Base-by-base conservation (phyloP, 2,888 invertebrate genomes). In the Parapristionchus giblindavisi region DNA sequence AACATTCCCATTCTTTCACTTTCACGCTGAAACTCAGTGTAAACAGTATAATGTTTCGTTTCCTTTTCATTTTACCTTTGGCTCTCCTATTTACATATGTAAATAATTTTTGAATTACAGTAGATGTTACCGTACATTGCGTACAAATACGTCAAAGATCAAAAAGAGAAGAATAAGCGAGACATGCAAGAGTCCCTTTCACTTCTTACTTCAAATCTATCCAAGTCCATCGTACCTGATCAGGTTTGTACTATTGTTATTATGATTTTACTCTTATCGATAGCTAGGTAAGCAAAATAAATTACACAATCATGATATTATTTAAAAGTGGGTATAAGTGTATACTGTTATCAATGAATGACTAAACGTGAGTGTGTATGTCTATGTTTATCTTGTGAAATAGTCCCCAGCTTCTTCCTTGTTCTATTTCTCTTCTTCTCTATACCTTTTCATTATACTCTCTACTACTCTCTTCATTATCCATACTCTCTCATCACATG, bases 111-210 rank as follows among this genome's bases (percentile, higher is more conserved):
- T n/a, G n/a, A n/a, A n/a, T 70, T 71, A 17, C 56, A 56, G 58
- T 76, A 58, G 38, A 83, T 83, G 83, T 74, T 83, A 63, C 82
- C 83, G 32, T 81, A 80, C 77, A 60, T 80, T 60, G 81, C 78
- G 21, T 83, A 83, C 70, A 77, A 78, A 70, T 81, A 82, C 82
- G 79, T 78, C 24, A 79, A 83, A 66, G 81, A 80, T 36, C 78
- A 79, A 73, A 77, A 78, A 27, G 78, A 77, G 36, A 51, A 79
- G 51, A 80, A 79, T 75, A 66, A 76, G 36, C 60, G 76, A 32
- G 77, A 80, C 38, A 82, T 80, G 81, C 76, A 72, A n/a, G 82
- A 77, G 4, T 76, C 78, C 52, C 63, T 83, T 29, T 76, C 77
- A 36, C 75, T 79, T 21, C 75, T 80, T 61, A 79, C 81, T 14